Base-by-base conservation (phyloP, 2,113 vertebrate genomes). In the Zapus hudsonius region DNA sequence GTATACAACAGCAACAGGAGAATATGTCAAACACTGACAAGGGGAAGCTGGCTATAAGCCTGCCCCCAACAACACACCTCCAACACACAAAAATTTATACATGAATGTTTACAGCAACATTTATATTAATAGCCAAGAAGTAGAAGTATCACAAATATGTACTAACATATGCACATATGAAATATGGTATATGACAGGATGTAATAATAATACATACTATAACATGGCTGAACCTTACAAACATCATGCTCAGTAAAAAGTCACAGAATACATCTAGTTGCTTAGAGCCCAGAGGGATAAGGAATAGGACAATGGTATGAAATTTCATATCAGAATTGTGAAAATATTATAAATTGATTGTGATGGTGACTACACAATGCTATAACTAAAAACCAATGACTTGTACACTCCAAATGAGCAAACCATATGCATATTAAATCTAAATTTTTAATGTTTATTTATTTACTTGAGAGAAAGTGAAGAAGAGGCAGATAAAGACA, bases 371-470 rank as follows among this genome's bases (percentile, higher is more conserved):
- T 85, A 31, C 42, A 85, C 38, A 84, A 55, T n/a, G 61, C 38
- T 78, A 36, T 84, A 31, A 79, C 5, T 74, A 86, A 89, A 74
- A 42, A 55, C 6, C 31, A 83, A 0, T 89, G 84, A 63, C 29
- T 31, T 63, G 6, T 7, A 91, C 2, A 57, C n/a, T 91, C 59
- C n/a, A 76, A 87, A 78, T 63, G 42, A 11, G 15, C 73, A 15
- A 63, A 70, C 16, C 42, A 36, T 40, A 89, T 31, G 3, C 23
- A 83, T 92, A 92, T 78, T 86, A 83, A 59, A 89, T 79, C 55
- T 87, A 23, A 40, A 78, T 73, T 57, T 95, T 73, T 25, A n/a
- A n/a, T n/a, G n/a, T n/a, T n/a, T n/a, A n/a, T n/a, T n/a, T n/a
- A n/a, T n/a, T n/a, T n/a, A n/a, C n/a, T n/a, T n/a, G n/a, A n/a